These are phyloP conservation scores for Lucinisca nassula DNA, from an alignment of 2,888 invertebrate genomes.

Conservation along the genomic window DNA sequence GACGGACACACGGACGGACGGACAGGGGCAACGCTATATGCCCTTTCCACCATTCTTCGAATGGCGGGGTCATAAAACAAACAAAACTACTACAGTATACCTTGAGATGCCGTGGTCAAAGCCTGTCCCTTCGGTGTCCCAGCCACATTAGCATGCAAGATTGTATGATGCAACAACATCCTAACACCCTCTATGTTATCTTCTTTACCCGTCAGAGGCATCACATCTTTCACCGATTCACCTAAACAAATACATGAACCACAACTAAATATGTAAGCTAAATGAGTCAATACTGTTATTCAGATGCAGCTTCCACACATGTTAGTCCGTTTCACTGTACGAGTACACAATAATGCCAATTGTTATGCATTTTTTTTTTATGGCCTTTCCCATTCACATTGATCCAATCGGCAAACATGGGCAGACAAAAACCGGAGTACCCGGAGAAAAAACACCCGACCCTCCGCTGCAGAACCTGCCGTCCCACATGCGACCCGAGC, in stretches of 20 bases:
- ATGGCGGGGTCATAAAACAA: no score
- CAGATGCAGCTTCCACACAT: no score
- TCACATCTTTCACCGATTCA: constrained; percentile 16
- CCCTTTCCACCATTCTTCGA: no score
- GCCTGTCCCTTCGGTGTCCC: constrained; percentile 16
- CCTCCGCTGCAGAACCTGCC: no score
- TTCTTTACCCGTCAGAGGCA: constrained; percentile 12
- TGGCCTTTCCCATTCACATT: no score
- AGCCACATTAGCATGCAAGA: constrained; percentile 28
- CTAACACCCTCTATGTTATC: not conserved
- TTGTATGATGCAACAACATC: constrained; percentile 16
- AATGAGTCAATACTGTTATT: not conserved
- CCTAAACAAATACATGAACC: not conserved
- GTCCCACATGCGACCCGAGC: no score
- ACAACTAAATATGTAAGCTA: not conserved
- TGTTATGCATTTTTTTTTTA: not conserved
- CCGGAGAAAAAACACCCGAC: no score
- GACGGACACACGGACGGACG: no score
- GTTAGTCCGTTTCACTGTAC: no score
- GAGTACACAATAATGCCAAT: not conserved
- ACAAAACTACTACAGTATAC: not conserved
- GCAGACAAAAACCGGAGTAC: no score
- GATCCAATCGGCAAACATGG: no score
- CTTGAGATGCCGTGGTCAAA: not conserved
- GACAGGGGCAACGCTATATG: no score